These are phyloP conservation scores for Stenodera caucasica DNA, from an alignment of 2,888 invertebrate genomes.

Conservation along the genomic window DNA sequence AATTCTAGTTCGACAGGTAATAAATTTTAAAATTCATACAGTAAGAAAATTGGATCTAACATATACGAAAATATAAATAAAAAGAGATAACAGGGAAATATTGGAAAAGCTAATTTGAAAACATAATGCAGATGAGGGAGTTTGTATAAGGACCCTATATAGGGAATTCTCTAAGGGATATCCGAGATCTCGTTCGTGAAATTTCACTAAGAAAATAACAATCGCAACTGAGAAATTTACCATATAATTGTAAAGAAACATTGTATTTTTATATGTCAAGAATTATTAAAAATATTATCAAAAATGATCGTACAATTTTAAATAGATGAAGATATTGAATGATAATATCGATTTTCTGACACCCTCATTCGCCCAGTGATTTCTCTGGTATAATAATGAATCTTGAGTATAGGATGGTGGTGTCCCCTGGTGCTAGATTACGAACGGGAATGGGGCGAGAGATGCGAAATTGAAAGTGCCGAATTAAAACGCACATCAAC, in stretches of 20 bases:
- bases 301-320: too few relatives aligned
- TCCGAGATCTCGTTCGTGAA: background rate
- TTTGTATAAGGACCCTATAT: slow-evolving; percentile 2
- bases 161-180: background rate
- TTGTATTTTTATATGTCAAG: background rate
- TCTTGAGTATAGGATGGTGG: background rate
- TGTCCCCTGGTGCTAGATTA: background rate
- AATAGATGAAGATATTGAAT: too few relatives aligned
- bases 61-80: background rate
- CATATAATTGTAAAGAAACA: background rate
- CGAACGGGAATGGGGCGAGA: background rate
- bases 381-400: background rate
- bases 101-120: slow-evolving; percentile 9
- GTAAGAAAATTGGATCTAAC: background rate
- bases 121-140: slow-evolving; percentile 4
- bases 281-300: too few relatives aligned
- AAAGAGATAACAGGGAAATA: background rate
- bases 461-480: slow-evolving; percentile 20
- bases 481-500: slow-evolving; percentile 38
- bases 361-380: background rate
- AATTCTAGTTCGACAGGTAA: background rate
- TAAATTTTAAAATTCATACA: background rate
- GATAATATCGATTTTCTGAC: background rate
- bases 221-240: background rate
- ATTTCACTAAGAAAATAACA: background rate